Conservation (phyloP, 2,888 invertebrate species). For the Brachycybe producta region DNA sequence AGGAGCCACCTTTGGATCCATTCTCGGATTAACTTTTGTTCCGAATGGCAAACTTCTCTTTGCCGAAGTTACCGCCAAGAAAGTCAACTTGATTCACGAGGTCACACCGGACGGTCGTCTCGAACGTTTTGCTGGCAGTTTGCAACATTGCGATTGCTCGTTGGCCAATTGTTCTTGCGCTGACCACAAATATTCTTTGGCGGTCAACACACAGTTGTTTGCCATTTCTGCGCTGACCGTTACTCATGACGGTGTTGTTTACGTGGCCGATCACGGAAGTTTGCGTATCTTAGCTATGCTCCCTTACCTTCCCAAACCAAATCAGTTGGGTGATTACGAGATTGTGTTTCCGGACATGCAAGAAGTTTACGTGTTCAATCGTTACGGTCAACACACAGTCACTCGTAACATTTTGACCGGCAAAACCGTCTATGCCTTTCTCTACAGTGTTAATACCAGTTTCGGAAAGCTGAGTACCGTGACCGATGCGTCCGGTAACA, state of each 20-base stretch:
- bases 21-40: conserved; percentile 86
- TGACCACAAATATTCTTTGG: conserved; percentile 54
- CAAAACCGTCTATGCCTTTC: conserved; percentile 83
- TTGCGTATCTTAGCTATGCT: conserved; percentile 29
- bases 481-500: conserved; percentile 84
- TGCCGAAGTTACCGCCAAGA: conserved; percentile 88
- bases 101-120: conserved; percentile 90
- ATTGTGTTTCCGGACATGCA: conserved; percentile 91
- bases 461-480: conserved; percentile 73
- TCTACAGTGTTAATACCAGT: conserved; percentile 54
- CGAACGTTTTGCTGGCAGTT: conserved; percentile 82
- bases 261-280: conserved; percentile 80
- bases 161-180: conserved; percentile 49
- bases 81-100: conserved; percentile 78
- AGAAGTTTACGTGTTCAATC: conserved; percentile 82
- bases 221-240: conserved; percentile 85
- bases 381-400: conserved; percentile 86
- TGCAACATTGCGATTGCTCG: conserved; percentile 77
- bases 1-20: conserved; percentile 76
- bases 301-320: conserved; percentile 24
- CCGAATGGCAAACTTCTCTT: conserved; percentile 84
- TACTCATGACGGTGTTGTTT: conserved; percentile 84
- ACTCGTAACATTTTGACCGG: conserved; percentile 92
- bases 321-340: conserved; percentile 61
- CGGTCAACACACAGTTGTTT: conserved; percentile 85